Base-by-base conservation (phyloP, 1,140 invertebrate species). In the Batillaria attramentaria region DNA sequence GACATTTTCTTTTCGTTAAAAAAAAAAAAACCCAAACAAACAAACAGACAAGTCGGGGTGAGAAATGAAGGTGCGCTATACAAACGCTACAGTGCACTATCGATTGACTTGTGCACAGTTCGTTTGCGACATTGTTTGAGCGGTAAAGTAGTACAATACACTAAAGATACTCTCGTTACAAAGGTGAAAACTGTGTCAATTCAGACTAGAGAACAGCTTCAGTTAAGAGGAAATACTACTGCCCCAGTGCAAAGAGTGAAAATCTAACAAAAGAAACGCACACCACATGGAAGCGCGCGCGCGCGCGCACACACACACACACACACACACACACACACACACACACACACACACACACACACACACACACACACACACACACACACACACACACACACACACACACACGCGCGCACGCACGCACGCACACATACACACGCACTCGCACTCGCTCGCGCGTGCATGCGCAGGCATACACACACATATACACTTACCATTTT, bases 281-380 rank as follows among this genome's bases (percentile, higher is more conserved):
- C 46, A 54, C 46, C n/a, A n/a, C n/a, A 54, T n/a, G n/a, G 16
- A 54, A 18, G 16, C 46, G 46, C n/a, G 46, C 46, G n/a, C n/a
- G n/a, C 46, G 2, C 46, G n/a, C 46, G 46, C 46, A 54, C n/a
- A 54, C 46, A 54, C 46, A 24, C n/a, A n/a, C 57, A 62, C 57
- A n/a, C 57, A 62, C 57, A n/a, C 57, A 62, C 57, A n/a, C 57
- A 62, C 57, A 62, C 3, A n/a, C n/a, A 16, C 13, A 16, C 57
- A 2, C 57, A 62, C 57, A 62, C 57, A 62, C 3, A 3, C 57
- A 62, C 24, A n/a, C 57, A n/a, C 1, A n/a, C 57, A n/a, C 57
- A n/a, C 57, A 62, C 57, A 62, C 57, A 62, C 57, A 62, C 46
- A 50, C 46, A 50, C 46, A 50, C 46, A 50, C 46, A 50, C 46